Conservation (phyloP, 2,113 vertebrate genomes). For the Zootoca vivipara region DNA sequence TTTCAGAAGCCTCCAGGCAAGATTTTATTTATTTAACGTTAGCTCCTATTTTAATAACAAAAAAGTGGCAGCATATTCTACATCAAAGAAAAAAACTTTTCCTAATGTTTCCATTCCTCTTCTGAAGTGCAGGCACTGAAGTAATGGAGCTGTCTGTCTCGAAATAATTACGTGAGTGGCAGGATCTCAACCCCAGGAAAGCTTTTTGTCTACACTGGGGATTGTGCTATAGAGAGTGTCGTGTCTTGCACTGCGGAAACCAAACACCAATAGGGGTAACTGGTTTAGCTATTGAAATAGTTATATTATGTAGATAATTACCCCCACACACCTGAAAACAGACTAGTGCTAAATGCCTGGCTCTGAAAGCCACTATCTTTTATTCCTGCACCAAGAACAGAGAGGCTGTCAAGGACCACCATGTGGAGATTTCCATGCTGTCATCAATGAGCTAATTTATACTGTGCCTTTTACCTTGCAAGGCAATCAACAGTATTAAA, state of each 20-base stretch:
- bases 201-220: conserved; percentile 64
- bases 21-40: conserved; percentile 83
- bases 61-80: conserved; percentile 72
- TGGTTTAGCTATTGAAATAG: conserved; percentile 47
- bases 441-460: conserved; percentile 6
- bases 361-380: not conserved
- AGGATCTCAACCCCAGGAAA: conserved; percentile 62
- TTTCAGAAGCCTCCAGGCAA: conserved; percentile 77
- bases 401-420: not conserved
- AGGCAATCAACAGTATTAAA: not conserved
- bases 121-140: conserved; percentile 63
- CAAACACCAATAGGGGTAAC: conserved; percentile 26
- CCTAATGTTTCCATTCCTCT: conserved; percentile 74
- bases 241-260: conserved; percentile 46
- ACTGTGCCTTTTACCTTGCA: not conserved
- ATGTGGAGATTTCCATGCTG: not conserved
- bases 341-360: not conserved
- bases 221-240: conserved; percentile 51
- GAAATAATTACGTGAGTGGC: conserved; percentile 60
- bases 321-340: not conserved
- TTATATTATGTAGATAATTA: conserved; percentile 36
- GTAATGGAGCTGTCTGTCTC: conserved; percentile 59
- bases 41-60: conserved; percentile 78
- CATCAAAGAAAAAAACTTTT: conserved; percentile 76
- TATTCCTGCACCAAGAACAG: not conserved